Conservation (phyloP, 2,113 vertebrate genomes). For the Lampris incognitus region DNA sequence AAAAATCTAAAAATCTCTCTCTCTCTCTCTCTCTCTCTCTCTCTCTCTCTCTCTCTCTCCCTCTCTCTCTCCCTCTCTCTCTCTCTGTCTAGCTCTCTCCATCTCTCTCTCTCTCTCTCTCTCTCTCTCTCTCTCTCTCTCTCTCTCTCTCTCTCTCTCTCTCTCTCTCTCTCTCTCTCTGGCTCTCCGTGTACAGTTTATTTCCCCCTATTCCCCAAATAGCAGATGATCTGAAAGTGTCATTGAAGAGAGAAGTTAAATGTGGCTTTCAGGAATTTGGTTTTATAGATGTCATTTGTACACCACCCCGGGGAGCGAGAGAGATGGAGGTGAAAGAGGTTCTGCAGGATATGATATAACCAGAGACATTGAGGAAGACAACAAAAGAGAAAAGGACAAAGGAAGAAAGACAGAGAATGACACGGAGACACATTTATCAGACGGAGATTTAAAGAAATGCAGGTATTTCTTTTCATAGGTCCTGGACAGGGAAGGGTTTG, state of each 20-base stretch:
- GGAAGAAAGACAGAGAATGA: conserved; percentile 7
- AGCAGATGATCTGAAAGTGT: conserved; percentile 47
- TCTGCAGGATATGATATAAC: too few species aligned
- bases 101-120: neutral
- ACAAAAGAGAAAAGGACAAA: neutral
- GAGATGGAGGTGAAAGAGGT: too few species aligned
- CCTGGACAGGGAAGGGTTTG: too few species aligned
- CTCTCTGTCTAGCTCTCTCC: conserved; percentile 16
- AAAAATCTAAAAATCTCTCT: too few species aligned
- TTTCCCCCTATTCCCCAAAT: conserved; percentile 30
- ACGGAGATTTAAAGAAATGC: too few species aligned
- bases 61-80: conserved; percentile 25
- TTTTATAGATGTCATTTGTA: conserved; percentile 46
- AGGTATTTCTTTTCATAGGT: too few species aligned
- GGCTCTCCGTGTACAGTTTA: conserved; percentile 18
- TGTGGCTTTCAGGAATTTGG: conserved; percentile 52
- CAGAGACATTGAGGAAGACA: neutral
- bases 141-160: conserved; percentile 34
- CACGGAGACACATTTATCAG: too few species aligned
- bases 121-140: conserved; percentile 29
- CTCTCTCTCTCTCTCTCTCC: too few species aligned
- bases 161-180: conserved; percentile 37
- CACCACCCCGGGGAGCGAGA: neutral
- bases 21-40: too few species aligned
- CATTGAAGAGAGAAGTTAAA: conserved; percentile 40